Evolutionary conservation across 2,888 invertebrate species (phyloP), one percentile per base, ranked within the genome.

Genomic region (Acanthosepion pharaonis): DNA sequence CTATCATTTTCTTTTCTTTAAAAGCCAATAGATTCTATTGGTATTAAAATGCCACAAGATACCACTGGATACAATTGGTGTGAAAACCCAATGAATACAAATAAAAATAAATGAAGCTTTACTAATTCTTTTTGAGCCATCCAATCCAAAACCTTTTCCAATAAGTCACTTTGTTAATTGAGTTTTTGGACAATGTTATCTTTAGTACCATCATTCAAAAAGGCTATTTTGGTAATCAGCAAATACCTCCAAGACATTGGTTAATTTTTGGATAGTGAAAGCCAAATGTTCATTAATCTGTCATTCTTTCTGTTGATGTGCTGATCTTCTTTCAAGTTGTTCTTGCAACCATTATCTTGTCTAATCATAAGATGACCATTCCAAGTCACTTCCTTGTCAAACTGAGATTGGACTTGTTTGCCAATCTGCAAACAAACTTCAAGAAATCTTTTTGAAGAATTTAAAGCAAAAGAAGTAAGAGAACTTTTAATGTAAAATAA

Each of bases 221-320:
- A 78, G 78, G n/a, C 78, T 78, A 33, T 78, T 78, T 78, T 78
- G n/a, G 78, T n/a, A 78, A 78, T 78, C n/a, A 78, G n/a, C 78
- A 78, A n/a, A 78, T 78, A 78, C 78, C n/a, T 78, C 78, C 78
- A 78, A 78, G 78, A 78, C 33, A 78, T 5, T 78, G 78, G 78
- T 78, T 78, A n/a, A 78, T 78, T 78, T 78, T 78, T 18, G 78
- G 78, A 78, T 33, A 78, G 78, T 18, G n/a, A n/a, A 15, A 78
- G 11, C 78, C 33, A n/a, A 78, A 78, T 78, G 78, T 78, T 33
- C 33, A 78, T 78, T 78, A 78, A 78, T 78, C 78, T 78, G 78
- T 78, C 78, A 78, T 78, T 78, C 78, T 78, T 33, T 78, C 78
- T 78, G 4, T 78, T 78, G 78, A 78, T 33, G 78, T n/a, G 78